phyloP scores from a whole-genome alignment of 2,113 vertebrate genomes.

The Planiliza haematocheilus region DNA sequence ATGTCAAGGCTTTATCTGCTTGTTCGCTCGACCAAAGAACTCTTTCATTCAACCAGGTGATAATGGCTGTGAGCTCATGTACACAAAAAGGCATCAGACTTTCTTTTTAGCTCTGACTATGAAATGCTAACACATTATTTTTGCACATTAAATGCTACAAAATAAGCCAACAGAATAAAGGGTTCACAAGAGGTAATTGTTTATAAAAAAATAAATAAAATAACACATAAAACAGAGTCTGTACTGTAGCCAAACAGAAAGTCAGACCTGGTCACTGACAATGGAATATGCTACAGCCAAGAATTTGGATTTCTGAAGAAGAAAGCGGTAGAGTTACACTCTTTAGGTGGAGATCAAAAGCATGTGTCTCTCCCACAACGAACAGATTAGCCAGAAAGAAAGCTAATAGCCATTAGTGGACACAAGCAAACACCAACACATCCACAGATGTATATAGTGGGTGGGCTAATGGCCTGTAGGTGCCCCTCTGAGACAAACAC shows the following conservation, averaged over 20 bases:
- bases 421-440: constrained; percentile 15
- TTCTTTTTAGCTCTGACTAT: not conserved
- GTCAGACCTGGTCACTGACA: constrained; percentile 3
- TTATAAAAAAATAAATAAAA: too few relatives aligned
- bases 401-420: constrained; percentile 32
- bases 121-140: not conserved
- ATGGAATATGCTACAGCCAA: not conserved
- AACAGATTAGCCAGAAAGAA: constrained; percentile 46
- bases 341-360: constrained; percentile 37
- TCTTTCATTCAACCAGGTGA: too few relatives aligned
- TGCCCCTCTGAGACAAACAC: constrained; percentile 30
- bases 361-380: constrained; percentile 6
- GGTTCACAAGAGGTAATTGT: too few relatives aligned
- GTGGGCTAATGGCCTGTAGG: constrained; percentile 20
- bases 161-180: too few relatives aligned
- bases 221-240: not conserved
- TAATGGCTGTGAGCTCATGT: too few relatives aligned
- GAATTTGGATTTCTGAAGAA: not conserved
- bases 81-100: too few relatives aligned
- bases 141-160: too few relatives aligned
- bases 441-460: constrained; percentile 2
- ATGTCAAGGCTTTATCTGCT: too few relatives aligned
- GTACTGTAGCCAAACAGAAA: not conserved
- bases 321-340: constrained; percentile 12
- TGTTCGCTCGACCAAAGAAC: too few relatives aligned